phyloP scores from a whole-genome alignment of 2,888 invertebrate genomes.

The Pelosia muscerda region DNA sequence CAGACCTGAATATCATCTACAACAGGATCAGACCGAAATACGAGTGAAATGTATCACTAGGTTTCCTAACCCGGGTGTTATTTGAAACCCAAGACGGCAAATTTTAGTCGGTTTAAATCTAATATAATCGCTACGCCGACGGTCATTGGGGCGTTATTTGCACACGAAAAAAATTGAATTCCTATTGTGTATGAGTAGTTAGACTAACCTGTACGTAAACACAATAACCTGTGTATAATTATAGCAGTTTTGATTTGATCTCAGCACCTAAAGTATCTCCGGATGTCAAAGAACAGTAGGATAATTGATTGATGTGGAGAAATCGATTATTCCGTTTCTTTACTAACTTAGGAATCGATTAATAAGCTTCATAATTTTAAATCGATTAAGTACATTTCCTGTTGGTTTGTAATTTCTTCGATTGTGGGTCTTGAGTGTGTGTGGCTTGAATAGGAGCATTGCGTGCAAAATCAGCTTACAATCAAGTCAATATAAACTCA shows the following conservation, averaged over 20 bases:
- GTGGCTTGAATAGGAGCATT: constrained; percentile 39
- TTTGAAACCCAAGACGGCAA: too few relatives aligned
- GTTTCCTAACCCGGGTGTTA: too few relatives aligned
- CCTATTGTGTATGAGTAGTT: too few relatives aligned
- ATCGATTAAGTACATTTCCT: constrained; percentile 45
- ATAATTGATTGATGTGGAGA: constrained; percentile 5
- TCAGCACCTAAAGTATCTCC: background rate
- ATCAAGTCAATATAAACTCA: constrained; percentile 28
- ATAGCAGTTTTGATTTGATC: background rate
- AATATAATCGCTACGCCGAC: too few relatives aligned
- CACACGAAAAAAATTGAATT: too few relatives aligned
- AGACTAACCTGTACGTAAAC: too few relatives aligned
- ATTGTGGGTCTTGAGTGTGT: constrained; percentile 25
- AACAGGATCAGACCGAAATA: too few relatives aligned
- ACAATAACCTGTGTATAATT: too few relatives aligned
- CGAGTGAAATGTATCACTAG: too few relatives aligned
- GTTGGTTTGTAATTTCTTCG: constrained; percentile 41
- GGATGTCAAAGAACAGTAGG: background rate
- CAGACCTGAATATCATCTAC: too few relatives aligned
- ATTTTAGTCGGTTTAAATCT: too few relatives aligned
- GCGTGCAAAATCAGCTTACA: constrained; percentile 37
- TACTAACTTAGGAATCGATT: constrained; percentile 13
- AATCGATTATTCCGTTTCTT: constrained; percentile 11
- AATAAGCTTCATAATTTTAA: constrained; percentile 20
- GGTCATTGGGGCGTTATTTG: too few relatives aligned